A percentile compares a stretch with the other conserved stretches of the same genome.
phyloP scores from a whole-genome alignment of 2,797 vertebrate genomes.

The Gymnothorax javanicus region DNA sequence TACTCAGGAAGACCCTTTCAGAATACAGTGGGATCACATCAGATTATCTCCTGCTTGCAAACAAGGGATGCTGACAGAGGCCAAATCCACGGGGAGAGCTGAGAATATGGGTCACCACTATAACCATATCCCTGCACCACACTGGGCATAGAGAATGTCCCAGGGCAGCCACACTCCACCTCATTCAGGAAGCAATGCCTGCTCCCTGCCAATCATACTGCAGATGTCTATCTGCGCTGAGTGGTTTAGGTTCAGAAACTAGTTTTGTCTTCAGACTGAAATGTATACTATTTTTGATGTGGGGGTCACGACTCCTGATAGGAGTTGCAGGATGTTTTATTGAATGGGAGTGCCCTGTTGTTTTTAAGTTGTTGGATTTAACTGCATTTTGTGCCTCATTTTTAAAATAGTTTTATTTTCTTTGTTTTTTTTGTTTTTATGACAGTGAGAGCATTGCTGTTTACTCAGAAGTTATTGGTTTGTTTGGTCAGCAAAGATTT shows the following conservation, averaged over 20 bases:
- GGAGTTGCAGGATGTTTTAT: slow-evolving; percentile 69
- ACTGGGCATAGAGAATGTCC: neutral
- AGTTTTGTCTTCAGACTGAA: slow-evolving; percentile 74
- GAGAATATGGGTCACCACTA: neutral
- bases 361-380: slow-evolving; percentile 68
- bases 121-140: neutral
- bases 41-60: slow-evolving; percentile 5
- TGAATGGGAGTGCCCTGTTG: slow-evolving; percentile 68
- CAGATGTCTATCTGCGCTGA: neutral
- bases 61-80: neutral
- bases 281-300: slow-evolving; percentile 71
- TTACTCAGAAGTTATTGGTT: neutral
- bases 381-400: slow-evolving; percentile 74
- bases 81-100: neutral
- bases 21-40: neutral
- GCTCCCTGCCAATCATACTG: slow-evolving; percentile 16
- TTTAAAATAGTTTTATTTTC: slow-evolving; percentile 55
- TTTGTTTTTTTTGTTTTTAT: slow-evolving; percentile 16
- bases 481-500: neutral
- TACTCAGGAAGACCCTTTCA: slow-evolving; percentile 7
- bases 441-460: neutral
- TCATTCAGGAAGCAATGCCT: neutral
- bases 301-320: slow-evolving; percentile 62
- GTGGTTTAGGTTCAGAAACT: slow-evolving; percentile 54
- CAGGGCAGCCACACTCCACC: neutral